These are phyloP conservation scores for Paracentrotus lividus DNA, from an alignment of 53 echinoderm and acorn worm species.

Conservation along the genomic window DNA sequence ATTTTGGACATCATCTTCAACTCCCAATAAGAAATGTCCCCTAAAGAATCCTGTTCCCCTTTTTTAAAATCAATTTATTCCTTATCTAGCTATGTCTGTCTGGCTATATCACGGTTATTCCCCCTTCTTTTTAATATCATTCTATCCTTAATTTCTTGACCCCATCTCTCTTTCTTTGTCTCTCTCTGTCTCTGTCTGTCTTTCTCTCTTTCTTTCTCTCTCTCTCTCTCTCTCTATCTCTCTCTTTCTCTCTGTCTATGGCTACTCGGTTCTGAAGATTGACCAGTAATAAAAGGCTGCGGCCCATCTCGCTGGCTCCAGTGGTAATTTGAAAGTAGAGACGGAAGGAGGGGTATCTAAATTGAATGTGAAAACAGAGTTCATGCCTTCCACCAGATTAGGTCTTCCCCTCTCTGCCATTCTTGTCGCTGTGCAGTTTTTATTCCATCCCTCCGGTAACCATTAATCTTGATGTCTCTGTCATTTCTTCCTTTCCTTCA, in stretches of 20 bases:
- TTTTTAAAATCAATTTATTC: background rate
- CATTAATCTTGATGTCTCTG: background rate
- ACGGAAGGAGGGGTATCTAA: background rate
- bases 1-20: background rate
- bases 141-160: slow-evolving; percentile 15
- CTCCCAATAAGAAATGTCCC: background rate
- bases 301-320: slow-evolving; percentile 18
- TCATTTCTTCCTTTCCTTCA: background rate
- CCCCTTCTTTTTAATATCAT: background rate
- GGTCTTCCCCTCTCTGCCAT: background rate
- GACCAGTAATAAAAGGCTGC: slow-evolving; percentile 22
- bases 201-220: too few species aligned
- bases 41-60: background rate
- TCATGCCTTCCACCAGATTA: background rate
- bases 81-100: background rate
- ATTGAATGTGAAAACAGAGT: slow-evolving; percentile 51
- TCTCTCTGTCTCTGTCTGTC: too few species aligned
- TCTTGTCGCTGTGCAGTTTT: background rate
- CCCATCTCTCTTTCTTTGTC: slow-evolving; percentile 2
- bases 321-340: slow-evolving; percentile 13
- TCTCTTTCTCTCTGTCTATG: too few species aligned
- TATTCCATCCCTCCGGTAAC: background rate
- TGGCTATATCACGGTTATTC: background rate
- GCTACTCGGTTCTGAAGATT: background rate
- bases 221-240: slow-evolving; percentile 8